Evolutionary conservation across 2,113 vertebrate species (phyloP).

Genomic region (Agapornis roseicollis): DNA sequence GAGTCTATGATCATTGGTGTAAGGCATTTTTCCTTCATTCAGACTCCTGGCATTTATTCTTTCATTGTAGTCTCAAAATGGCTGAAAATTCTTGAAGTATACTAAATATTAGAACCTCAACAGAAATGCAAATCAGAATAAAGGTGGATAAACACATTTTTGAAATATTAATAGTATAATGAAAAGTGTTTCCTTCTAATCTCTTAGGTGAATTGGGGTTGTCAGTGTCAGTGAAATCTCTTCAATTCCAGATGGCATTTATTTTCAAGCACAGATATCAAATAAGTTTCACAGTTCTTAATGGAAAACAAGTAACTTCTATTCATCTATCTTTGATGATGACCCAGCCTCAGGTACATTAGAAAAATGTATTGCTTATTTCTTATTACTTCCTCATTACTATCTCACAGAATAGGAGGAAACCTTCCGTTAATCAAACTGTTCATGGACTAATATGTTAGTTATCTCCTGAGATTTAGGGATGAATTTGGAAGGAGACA

Average conservation of each 20-base stretch:
- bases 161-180: constrained; percentile 18
- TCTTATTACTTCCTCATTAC: constrained; percentile 5
- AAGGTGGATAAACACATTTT: background rate
- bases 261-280: background rate
- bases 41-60: background rate
- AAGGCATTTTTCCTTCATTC: constrained; percentile 14
- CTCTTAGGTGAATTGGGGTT: background rate
- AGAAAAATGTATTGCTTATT: constrained; percentile 15
- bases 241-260: background rate
- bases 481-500: background rate
- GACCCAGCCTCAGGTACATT: background rate
- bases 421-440: constrained; percentile 2
- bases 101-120: background rate
- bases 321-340: background rate
- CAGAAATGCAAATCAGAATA: background rate
- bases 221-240: background rate
- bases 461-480: background rate
- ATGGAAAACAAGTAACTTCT: background rate
- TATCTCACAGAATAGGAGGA: background rate
- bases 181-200: background rate
- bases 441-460: background rate
- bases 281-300: background rate
- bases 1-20: background rate
- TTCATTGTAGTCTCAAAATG: background rate
- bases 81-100: background rate